Percentiles rank a stretch among this genome's conserved stretches.
Evolutionary conservation across 1,140 invertebrate species (phyloP).

Genomic region (Drosophila baimaii): DNA sequence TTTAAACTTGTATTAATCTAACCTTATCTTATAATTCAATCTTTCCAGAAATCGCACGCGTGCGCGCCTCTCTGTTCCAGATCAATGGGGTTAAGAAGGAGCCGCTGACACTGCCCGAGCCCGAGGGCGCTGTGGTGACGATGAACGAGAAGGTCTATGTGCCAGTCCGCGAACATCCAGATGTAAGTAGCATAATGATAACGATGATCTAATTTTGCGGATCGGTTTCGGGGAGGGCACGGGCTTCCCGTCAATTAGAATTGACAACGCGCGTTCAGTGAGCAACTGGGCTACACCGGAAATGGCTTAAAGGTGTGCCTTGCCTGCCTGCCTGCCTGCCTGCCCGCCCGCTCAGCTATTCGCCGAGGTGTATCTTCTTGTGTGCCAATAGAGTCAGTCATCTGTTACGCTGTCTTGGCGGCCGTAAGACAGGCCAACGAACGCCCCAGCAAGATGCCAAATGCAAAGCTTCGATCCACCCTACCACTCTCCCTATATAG

Average conservation of each 20-base stretch:
- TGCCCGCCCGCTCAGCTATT: conserved; percentile 27
- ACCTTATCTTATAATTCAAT: conserved; percentile 74
- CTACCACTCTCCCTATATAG: conserved; percentile 18
- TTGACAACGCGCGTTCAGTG: conserved; percentile 72
- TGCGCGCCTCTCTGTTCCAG: conserved; percentile 98
- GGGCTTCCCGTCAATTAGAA: conserved; percentile 79
- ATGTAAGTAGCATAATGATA: conserved; percentile 90
- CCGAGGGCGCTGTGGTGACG: conserved; percentile 94
- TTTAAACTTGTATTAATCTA: conserved; percentile 10
- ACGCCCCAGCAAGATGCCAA: conserved; percentile 55
- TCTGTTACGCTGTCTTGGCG: conserved; percentile 63
- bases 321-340: conserved; percentile 29
- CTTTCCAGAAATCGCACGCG: conserved; percentile 99
- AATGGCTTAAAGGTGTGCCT: conserved; percentile 79
- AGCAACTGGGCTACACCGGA: conserved; percentile 81
- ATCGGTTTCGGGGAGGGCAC: conserved; percentile 69
- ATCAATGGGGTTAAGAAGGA: conserved; percentile 98
- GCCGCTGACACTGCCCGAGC: conserved; percentile 95
- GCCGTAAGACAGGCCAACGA: conserved; percentile 42
- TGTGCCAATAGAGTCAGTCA: conserved; percentile 55
- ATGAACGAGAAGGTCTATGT: conserved; percentile 99
- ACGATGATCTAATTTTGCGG: conserved; percentile 74
- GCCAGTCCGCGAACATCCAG: conserved; percentile 99
- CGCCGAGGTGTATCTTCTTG: conserved; percentile 42
- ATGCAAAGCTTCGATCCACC: conserved; percentile 55